Base-by-base conservation (phyloP, 2,113 vertebrate species). In the Dromas ardeola region DNA sequence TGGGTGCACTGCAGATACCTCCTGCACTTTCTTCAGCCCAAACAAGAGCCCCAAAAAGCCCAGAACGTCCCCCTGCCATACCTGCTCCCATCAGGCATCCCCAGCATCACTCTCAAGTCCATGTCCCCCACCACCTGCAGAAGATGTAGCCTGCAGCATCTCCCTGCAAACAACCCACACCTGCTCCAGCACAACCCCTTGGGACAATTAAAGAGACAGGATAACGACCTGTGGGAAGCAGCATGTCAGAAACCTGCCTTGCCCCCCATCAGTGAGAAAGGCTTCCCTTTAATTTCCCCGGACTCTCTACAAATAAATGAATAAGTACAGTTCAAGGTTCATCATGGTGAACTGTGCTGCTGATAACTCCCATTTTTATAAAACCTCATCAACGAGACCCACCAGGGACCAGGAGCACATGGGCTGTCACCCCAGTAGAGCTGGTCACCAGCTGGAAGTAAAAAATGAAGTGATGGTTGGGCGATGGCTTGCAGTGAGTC, bases 81-180 rank as follows among this genome's bases (percentile, higher is more conserved):
- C 20, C 15, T 36, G 14, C 8, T 49, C 25, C n/a, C 11, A 17
- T 1, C 13, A 47, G 7, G 0, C 1, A 0, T 12, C n/a, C 16
- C 14, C 50, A 71, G 4, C 10, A 15, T 2, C 29, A 4, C 26
- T 22, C 4, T 12, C 3, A 3, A 63, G 2, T 0, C 5, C 34
- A n/a, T 1, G 1, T 3, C 7, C 4, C 5, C 6, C 5, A 2
- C 15, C 10, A 12, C 29, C 76, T 34, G 34, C 74, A 73, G 58
- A 25, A 67, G n/a, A 7, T 55, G 1, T 12, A 87, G 32, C 6
- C 76, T 5, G 3, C 11, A 83, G 43, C 63, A 29, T 8, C 52
- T 36, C 30, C 5, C 47, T 89, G 52, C 52, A 67, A 77, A 86
- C 23, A 45, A 53, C 56, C 66, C 4, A 1, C 56, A 86, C 79